Base-by-base conservation (phyloP, 2,113 vertebrate species). In the Tyto alba region DNA sequence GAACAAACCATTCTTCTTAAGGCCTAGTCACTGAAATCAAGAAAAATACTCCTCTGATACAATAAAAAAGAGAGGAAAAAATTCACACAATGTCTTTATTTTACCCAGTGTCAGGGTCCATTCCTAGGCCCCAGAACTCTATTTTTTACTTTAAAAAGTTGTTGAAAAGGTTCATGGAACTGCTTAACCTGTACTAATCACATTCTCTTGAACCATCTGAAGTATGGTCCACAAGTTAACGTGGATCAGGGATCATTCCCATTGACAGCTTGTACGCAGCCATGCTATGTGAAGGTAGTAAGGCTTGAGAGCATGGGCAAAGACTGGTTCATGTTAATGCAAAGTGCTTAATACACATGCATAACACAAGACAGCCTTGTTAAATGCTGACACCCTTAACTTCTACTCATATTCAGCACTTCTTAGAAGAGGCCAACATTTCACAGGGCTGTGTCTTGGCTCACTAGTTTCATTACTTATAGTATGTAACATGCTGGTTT, bases 121-220 rank as follows among this genome's bases (percentile, higher is more conserved):
- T 34, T 84, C 36, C 26, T 26, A 74, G 50, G 59, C 23, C 15
- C 7, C 36, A 69, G 25, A 77, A 84, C 8, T 36, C 27, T 45
- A 43, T 67, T 45, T 63, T 50, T 36, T 66, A 27, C 14, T 29
- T 72, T 38, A 13, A 68, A 29, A 88, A 59, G 10, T 48, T 57
- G 19, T n/a, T 71, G 40, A 16, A 68, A 87, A 74, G 5, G 8
- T 14, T 41, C 11, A 34, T 40, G 38, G 43, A 89, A n/a, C 6
- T 21, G 9, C 29, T 74, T 67, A 67, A 71, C 10, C 12, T 38
- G 7, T 0, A 0, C 2, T 67, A 55, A 67, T 40, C 16, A 4
- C 6, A 9, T 57, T 63, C 18, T 74, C 25, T 69, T 53, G 22
- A 74, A 50, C 27, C 29, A 32, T 32, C 7, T 41, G n/a, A 78